Evolutionary conservation across 2,888 invertebrate genomes (phyloP).

Genomic region (Pocota personata): DNA sequence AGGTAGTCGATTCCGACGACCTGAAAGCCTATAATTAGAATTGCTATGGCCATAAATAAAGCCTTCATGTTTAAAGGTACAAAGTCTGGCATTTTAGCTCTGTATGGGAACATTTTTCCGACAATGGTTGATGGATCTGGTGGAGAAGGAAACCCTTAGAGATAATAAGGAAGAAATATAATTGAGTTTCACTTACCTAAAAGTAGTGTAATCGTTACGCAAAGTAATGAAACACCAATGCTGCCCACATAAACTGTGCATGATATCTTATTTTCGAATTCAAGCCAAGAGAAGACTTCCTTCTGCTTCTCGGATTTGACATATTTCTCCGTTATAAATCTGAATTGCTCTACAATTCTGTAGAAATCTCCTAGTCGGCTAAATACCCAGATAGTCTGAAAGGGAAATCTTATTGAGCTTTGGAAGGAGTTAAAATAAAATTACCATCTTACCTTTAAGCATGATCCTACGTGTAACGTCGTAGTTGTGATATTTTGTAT

Average conservation of each 20-base stretch:
- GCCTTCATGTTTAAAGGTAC: conserved; percentile 72
- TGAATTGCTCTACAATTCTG: conserved; percentile 61
- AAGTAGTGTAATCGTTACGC: conserved; percentile 61
- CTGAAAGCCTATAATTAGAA: conserved; percentile 75
- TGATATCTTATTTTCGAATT: conserved; percentile 72
- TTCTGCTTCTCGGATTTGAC: conserved; percentile 72
- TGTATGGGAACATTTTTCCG: conserved; percentile 77
- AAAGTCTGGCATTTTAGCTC: conserved; percentile 75
- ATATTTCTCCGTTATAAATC: conserved; percentile 64
- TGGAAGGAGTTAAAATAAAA: no score
- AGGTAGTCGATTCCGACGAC: conserved; percentile 77
- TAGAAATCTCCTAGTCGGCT: conserved; percentile 69
- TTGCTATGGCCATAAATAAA: conserved; percentile 75
- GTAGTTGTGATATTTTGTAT: conserved; percentile 75
- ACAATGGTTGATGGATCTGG: conserved; percentile 75
- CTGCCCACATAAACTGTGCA: conserved; percentile 67
- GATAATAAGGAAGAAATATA: no score
- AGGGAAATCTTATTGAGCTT: no score
- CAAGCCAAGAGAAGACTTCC: conserved; percentile 51
- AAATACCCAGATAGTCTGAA: conserved; percentile 72
- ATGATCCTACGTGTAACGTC: conserved; percentile 68
- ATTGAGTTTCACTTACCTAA: conserved; percentile 68
- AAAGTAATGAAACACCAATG: conserved; percentile 56
- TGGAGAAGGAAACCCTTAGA: no score
- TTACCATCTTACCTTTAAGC: conserved; percentile 73